Conservation (phyloP, 2,888 invertebrate species). For the Shargacucullia verbasci region DNA sequence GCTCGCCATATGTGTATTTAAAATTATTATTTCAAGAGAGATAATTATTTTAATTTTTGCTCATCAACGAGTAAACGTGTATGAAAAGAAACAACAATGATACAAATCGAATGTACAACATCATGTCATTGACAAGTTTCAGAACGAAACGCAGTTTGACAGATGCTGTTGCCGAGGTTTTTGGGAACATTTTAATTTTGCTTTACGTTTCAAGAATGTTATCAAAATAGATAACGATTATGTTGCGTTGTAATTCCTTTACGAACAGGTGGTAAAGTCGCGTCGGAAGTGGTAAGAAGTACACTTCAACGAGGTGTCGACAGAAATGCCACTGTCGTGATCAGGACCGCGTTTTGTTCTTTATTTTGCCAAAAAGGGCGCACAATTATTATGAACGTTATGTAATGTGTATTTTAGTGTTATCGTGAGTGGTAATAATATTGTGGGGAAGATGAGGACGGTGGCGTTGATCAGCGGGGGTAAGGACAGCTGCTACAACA, state of each 20-base stretch:
- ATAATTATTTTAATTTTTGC: no score
- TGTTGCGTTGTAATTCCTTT: slow-evolving; percentile 64
- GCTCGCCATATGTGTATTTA: no score
- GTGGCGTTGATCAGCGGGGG: slow-evolving; percentile 98
- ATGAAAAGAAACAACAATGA: no score
- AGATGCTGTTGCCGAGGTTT: slow-evolving; percentile 61
- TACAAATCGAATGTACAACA: no score
- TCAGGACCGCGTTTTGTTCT: slow-evolving; percentile 71
- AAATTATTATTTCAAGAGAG: no score
- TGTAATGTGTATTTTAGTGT: slow-evolving; percentile 79
- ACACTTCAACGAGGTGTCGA: slow-evolving; percentile 55
- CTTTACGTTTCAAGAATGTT: slow-evolving; percentile 75
- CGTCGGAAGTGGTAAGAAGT: slow-evolving; percentile 53
- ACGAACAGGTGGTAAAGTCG: slow-evolving; percentile 64
- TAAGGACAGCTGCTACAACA: slow-evolving; percentile 99
- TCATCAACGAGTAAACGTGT: no score
- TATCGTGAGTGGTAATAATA: slow-evolving; percentile 68
- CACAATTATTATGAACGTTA: slow-evolving; percentile 82
- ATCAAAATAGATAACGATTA: slow-evolving; percentile 82
- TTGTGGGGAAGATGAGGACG: slow-evolving; percentile 92
- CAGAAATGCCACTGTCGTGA: slow-evolving; percentile 73
- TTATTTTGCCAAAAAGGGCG: slow-evolving; percentile 72
- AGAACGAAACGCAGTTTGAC: slow-evolving; percentile 56
- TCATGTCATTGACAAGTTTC: slow-evolving; percentile 30
- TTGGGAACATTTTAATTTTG: slow-evolving; percentile 69